phyloP scores from a whole-genome alignment of 2,888 invertebrate species.

The Gasteruption jaculator region DNA sequence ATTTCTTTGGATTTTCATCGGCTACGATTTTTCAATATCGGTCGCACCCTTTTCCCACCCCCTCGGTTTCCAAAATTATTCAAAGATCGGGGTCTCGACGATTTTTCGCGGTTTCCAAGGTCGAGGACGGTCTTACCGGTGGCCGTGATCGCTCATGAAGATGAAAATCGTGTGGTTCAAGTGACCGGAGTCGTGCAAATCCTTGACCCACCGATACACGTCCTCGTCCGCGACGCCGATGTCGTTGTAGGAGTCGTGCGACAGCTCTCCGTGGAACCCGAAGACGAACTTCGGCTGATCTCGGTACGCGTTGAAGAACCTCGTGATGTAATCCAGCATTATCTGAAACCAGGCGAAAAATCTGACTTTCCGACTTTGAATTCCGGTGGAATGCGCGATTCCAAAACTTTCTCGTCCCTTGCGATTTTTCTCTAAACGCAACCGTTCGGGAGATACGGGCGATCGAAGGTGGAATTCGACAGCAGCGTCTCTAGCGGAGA shows the following conservation, averaged over 20 bases:
- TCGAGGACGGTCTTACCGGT: conserved; percentile 57
- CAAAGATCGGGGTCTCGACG: neutral
- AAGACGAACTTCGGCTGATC: conserved; percentile 76
- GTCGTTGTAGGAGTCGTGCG: conserved; percentile 80
- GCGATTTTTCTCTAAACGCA: too few species aligned
- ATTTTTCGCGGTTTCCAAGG: conserved; percentile 1
- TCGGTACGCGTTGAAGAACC: conserved; percentile 60
- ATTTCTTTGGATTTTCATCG: too few species aligned
- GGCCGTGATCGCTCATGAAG: conserved; percentile 92
- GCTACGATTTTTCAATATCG: neutral
- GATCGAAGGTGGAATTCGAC: too few species aligned
- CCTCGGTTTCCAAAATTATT: conserved; percentile 1
- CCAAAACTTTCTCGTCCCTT: too few species aligned
- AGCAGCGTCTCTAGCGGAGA: too few species aligned
- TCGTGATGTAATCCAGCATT: conserved; percentile 55
- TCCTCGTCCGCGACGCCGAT: conserved; percentile 76
- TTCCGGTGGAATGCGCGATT: too few species aligned
- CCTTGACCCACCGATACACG: conserved; percentile 61
- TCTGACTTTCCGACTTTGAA: too few species aligned
- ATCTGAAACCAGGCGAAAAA: conserved; percentile 41
- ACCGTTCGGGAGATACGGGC: too few species aligned
- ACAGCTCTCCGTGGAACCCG: conserved; percentile 84
- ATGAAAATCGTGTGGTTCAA: conserved; percentile 79
- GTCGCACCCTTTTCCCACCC: neutral
- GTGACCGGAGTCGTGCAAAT: conserved; percentile 59